Evolutionary conservation across 2,113 vertebrate species (phyloP), one percentile per base, ranked within the genome.

Genomic region (Arvicanthis niloticus): DNA sequence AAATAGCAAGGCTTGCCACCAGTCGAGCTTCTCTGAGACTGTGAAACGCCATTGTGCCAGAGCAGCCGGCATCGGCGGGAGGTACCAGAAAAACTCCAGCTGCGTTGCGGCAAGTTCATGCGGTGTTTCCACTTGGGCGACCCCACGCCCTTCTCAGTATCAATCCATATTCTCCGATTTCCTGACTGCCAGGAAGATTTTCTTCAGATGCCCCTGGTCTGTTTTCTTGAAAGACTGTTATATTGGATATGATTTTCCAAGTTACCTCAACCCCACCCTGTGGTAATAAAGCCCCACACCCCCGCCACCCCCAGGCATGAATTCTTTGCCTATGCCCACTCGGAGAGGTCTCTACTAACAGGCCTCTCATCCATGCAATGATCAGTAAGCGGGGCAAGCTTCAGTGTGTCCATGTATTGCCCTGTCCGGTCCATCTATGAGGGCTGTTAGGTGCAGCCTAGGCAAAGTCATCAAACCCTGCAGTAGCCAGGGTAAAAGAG

Each of bases 11-110:
- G 84, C 78, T 72, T 60, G 12, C 53, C 26, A 26, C 56, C 37
- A 22, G 62, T 4, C 72, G 48, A 94, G 81, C 60, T 53, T 75
- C 84, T 73, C 91, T 82, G 37, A 17, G 72, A 68, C n/a, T 95
- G 60, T 7, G 70, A 77, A 96, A 81, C 45, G 86, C 95, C 96
- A 73, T 84, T 85, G 95, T 93, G 94, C 85, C 90, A 42, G 81
- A 40, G n/a, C 60, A 21, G 70, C 29, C 34, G 31, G 78, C 60
- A 76, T 40, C 15, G 0, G 42, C 48, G 3, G 80, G 58, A 91
- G 65, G 91, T 94, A 72, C 90, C 90, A 67, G 65, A 78, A 62
- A 91, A 95, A 96, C 75, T 97, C 93, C 85, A 88, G 58, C 91
- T n/a, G 81, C 56, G 17, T 9, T 77, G 90, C 58, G 5, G 92